These are phyloP conservation scores for Scomberomorus guttatus DNA, from an alignment of 2,797 vertebrate species.

Conservation along the genomic window DNA sequence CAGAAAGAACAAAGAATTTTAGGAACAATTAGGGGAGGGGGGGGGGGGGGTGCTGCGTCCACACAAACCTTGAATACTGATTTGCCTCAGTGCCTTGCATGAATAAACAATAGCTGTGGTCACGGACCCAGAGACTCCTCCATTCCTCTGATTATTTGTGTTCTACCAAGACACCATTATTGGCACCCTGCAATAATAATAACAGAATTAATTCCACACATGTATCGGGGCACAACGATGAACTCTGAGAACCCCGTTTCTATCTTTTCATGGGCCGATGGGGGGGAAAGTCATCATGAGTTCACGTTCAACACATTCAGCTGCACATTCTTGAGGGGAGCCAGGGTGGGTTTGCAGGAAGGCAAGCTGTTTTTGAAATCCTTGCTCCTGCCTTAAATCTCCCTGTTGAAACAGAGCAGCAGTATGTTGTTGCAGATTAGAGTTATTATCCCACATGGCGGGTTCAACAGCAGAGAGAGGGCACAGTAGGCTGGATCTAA, in stretches of 20 bases:
- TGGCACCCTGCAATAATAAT: constrained; percentile 17
- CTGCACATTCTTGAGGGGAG: constrained; percentile 74
- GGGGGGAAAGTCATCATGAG: constrained; percentile 23
- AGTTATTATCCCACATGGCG: constrained; percentile 70
- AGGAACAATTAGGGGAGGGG: constrained; percentile 69
- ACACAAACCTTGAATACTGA: constrained; percentile 73
- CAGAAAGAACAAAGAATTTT: constrained; percentile 65
- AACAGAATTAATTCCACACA: constrained; percentile 28
- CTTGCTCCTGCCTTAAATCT: constrained; percentile 54
- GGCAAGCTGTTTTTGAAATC: constrained; percentile 63
- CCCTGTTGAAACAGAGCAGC: constrained; percentile 56
- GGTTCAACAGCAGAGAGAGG: constrained; percentile 53
- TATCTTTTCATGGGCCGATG: background rate
- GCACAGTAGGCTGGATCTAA: constrained; percentile 46
- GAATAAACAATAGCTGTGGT: constrained; percentile 82
- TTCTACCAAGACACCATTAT: constrained; percentile 33
- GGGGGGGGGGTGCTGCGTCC: constrained; percentile 52
- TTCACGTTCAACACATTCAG: constrained; percentile 39
- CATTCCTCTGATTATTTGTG: constrained; percentile 37
- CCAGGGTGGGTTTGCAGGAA: constrained; percentile 47
- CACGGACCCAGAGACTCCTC: constrained; percentile 38
- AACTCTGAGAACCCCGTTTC: constrained; percentile 24
- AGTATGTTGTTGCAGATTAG: constrained; percentile 72
- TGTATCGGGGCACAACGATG: background rate
- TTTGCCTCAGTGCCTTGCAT: constrained; percentile 71